Percentiles rank a stretch among this genome's conserved stretches.
These are phyloP conservation scores for Graptemys geographica DNA, from an alignment of 2,797 vertebrate genomes.

Conservation along the genomic window DNA sequence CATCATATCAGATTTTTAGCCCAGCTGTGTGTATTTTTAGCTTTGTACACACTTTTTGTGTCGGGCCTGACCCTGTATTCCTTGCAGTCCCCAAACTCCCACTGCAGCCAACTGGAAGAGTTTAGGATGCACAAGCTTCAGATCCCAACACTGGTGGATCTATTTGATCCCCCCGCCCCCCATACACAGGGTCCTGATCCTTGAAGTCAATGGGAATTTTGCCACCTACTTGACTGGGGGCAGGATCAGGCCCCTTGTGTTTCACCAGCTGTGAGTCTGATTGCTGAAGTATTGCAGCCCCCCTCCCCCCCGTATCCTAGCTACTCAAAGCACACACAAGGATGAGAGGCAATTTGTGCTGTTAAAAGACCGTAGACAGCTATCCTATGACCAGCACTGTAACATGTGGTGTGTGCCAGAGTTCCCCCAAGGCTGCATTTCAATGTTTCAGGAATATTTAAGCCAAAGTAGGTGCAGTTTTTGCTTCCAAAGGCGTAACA, in stretches of 20 bases:
- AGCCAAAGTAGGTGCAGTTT: not conserved
- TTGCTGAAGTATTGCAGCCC: rapidly evolving
- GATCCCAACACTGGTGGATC: not conserved
- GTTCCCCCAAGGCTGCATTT: not conserved
- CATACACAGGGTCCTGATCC: rapidly evolving
- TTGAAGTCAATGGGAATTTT: not conserved
- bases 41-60: not conserved
- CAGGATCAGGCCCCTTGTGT: rapidly evolving
- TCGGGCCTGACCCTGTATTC: not conserved
- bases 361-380: not conserved
- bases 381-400: not conserved
- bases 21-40: not conserved
- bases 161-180: rapidly evolving
- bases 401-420: rapidly evolving
- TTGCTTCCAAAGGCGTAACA: not conserved
- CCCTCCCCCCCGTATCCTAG: not conserved
- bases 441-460: not conserved
- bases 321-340: rapidly evolving
- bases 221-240: rapidly evolving
- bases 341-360: not conserved
- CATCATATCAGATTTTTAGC: rapidly evolving
- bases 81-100: not conserved
- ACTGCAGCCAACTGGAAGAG: not conserved
- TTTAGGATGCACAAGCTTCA: rapidly evolving
- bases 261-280: rapidly evolving